Evolutionary conservation across 2,113 vertebrate genomes (phyloP).

Genomic region (Engraulis encrasicolus): DNA sequence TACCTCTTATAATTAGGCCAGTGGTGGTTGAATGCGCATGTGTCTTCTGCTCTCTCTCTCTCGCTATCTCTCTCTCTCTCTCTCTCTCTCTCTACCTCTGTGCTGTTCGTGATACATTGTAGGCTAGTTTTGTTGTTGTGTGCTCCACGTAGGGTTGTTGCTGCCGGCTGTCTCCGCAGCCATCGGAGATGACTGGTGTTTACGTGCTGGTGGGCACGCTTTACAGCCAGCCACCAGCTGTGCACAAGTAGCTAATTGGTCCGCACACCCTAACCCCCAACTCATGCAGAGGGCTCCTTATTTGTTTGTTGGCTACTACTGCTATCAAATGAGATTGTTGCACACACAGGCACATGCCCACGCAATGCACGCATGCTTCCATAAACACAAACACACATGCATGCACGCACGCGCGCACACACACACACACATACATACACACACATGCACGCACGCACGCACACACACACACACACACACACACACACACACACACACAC

Average conservation of each 20-base stretch:
- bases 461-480: slow-evolving; percentile 36
- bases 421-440: slow-evolving; percentile 33
- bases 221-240: neutral
- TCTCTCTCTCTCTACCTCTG: neutral
- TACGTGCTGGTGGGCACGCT: neutral
- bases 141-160: neutral
- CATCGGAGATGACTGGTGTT: neutral
- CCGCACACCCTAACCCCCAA: neutral
- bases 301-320: neutral
- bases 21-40: neutral
- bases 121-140: neutral
- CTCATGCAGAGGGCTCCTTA: slow-evolving; percentile 27
- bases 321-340: neutral
- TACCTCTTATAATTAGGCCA: neutral
- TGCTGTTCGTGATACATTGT: neutral
- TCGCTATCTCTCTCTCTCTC: neutral
- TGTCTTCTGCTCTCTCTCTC: neutral
- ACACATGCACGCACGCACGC: slow-evolving; percentile 10
- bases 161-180: neutral
- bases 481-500: neutral
- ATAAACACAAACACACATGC: slow-evolving; percentile 35
- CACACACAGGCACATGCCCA: neutral
- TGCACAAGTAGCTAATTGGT: slow-evolving; percentile 11
- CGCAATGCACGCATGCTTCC: too few relatives aligned
- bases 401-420: slow-evolving; percentile 13